These are phyloP conservation scores for Lapara coniferarum DNA, from an alignment of 2,888 invertebrate species.

Conservation along the genomic window DNA sequence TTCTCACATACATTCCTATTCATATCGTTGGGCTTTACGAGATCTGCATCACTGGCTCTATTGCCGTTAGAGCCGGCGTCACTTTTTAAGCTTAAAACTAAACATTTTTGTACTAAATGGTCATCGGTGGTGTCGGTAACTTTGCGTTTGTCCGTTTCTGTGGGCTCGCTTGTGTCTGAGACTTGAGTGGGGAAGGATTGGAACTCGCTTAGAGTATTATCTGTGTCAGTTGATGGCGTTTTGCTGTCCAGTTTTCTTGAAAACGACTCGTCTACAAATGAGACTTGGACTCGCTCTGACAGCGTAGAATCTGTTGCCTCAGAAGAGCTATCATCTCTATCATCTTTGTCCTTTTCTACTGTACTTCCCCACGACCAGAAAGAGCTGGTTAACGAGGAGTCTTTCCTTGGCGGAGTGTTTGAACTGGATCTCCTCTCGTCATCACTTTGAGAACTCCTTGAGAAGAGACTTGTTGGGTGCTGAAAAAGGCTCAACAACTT, in stretches of 20 bases:
- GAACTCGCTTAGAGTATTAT: conserved; percentile 76
- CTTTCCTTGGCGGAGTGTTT: conserved; percentile 74
- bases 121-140: conserved; percentile 81
- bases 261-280: conserved; percentile 76
- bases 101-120: conserved; percentile 77
- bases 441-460: conserved; percentile 68
- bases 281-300: conserved; percentile 76
- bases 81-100: conserved; percentile 75
- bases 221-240: conserved; percentile 77
- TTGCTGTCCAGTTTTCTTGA: conserved; percentile 75
- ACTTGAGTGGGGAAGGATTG: conserved; percentile 63
- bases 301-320: conserved; percentile 76
- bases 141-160: conserved; percentile 37
- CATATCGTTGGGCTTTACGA: conserved; percentile 73
- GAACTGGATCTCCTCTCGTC: conserved; percentile 73
- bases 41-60: conserved; percentile 56
- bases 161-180: conserved; percentile 49
- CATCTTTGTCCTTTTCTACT: conserved; percentile 60
- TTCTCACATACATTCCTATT: conserved; percentile 54
- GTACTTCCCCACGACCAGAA: conserved; percentile 79
- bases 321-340: conserved; percentile 67
- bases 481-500: conserved; percentile 87
- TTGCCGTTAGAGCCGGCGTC: conserved; percentile 55
- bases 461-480: conserved; percentile 85
- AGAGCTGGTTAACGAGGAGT: conserved; percentile 71